Evolutionary conservation across 2,888 invertebrate species (phyloP), one percentile per base, ranked within the genome.

Genomic region (Mimas tiliae): DNA sequence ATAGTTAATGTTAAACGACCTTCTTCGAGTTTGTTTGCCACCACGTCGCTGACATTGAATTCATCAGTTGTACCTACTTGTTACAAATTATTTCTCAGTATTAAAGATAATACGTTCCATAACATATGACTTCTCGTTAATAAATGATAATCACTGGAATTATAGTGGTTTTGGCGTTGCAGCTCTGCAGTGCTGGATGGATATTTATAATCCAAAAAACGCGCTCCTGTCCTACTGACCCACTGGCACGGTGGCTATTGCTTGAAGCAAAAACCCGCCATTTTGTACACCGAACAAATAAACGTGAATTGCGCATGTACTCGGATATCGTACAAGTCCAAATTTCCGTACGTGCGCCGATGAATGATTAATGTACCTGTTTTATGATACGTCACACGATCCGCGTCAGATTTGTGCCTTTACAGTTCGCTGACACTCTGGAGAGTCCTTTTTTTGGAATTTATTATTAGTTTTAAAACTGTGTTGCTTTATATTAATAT

Each of bases 171-270:
- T 38, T 6, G 9, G 58, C 12, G 12, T 0, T 42, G 12, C 19
- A 45, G 12, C 19, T 58, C 3, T 42, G 21, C 21, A n/a, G 0
- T 80, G 76, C 77, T 52, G 0, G 52, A 52, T 14, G 52, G 11
- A 21, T 12, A 77, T 82, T 27, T 80, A 79, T 83, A 80, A 68
- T 72, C 74, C 73, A 68, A 73, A 70, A 71, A 70, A 75, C 77
- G 77, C 73, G 76, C 75, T 85, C 84, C 85, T 85, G 90, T 70
- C 88, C 91, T 72, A 89, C 83, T 91, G 85, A 91, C 91, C 91
- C 75, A 88, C 80, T 90, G 84, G 88, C 89, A 87, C 82, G 75
- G 69, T 72, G 72, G 78, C 71, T 72, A 73, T 76, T 79, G 78
- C 79, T 79, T 67, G 77, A 81, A 84, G 84, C 87, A 83, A 87